phyloP scores from a whole-genome alignment of 2,797 vertebrate genomes.

The Remorina albescens region DNA sequence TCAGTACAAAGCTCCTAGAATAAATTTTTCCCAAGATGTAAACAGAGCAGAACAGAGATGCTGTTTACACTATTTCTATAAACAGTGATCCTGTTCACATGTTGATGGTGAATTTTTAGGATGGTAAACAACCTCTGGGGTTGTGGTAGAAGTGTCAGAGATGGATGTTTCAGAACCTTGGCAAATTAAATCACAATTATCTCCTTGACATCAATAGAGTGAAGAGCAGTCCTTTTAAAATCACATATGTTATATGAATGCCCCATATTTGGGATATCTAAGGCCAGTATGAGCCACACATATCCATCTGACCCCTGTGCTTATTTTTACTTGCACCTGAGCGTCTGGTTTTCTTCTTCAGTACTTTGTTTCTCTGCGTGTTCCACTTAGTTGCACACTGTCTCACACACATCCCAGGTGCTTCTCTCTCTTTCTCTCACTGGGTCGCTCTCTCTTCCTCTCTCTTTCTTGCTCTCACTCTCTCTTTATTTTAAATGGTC shows the following conservation, averaged over 20 bases:
- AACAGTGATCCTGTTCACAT: too few species aligned
- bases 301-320: slow-evolving; percentile 15
- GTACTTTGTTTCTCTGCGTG: slow-evolving; percentile 24
- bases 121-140: too few species aligned
- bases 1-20: background rate
- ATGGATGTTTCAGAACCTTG: background rate
- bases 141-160: too few species aligned
- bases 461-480: too few species aligned
- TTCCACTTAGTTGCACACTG: slow-evolving; percentile 50
- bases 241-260: background rate
- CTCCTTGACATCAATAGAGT: background rate
- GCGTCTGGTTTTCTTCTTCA: slow-evolving; percentile 20
- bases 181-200: background rate
- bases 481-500: too few species aligned
- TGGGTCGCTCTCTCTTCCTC: too few species aligned
- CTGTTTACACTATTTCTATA: background rate
- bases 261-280: slow-evolving; percentile 1
- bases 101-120: background rate
- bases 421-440: too few species aligned
- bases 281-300: background rate
- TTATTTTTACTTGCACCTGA: slow-evolving; percentile 36
- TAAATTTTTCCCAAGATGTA: background rate
- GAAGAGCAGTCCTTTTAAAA: background rate
- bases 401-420: slow-evolving; percentile 33
- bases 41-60: background rate